phyloP scores from a whole-genome alignment of 2,888 invertebrate genomes.

The Rhogogaster chlorosoma region DNA sequence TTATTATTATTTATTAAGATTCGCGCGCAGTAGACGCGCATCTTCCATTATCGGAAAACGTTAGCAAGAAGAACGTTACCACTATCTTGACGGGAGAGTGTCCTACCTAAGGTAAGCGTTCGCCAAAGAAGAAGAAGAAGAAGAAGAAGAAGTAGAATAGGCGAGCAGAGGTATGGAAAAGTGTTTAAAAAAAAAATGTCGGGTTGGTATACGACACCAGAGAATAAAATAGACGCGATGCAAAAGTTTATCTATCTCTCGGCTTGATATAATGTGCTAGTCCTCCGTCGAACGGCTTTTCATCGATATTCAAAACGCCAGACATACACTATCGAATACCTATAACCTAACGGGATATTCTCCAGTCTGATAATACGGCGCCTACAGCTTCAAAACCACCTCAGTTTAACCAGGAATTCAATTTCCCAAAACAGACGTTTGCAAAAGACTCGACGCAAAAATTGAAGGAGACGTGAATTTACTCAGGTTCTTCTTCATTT shows the following conservation, averaged over 20 bases:
- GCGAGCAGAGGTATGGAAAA: slow-evolving; percentile 1
- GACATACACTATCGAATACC: background rate
- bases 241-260: slow-evolving; percentile 24
- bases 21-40: background rate
- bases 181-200: slow-evolving; percentile 31
- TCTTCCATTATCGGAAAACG: slow-evolving; percentile 41
- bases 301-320: background rate
- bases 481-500: background rate
- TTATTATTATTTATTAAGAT: slow-evolving; percentile 30
- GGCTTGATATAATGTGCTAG: slow-evolving; percentile 2
- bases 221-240: slow-evolving; percentile 19
- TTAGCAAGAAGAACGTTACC: slow-evolving; percentile 45
- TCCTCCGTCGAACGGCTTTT: background rate
- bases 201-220: background rate
- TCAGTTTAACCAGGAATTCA: background rate
- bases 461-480: no score
- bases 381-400: background rate
- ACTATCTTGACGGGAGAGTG: slow-evolving; percentile 26
- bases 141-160: slow-evolving; percentile 37
- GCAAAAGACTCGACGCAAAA: background rate
- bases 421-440: background rate
- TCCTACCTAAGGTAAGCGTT: slow-evolving; percentile 32
- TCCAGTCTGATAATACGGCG: background rate
- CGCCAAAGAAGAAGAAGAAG: slow-evolving; percentile 2
- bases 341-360: background rate